Conservation (phyloP, 2,888 invertebrate species). For the Sisyra terminalis region DNA sequence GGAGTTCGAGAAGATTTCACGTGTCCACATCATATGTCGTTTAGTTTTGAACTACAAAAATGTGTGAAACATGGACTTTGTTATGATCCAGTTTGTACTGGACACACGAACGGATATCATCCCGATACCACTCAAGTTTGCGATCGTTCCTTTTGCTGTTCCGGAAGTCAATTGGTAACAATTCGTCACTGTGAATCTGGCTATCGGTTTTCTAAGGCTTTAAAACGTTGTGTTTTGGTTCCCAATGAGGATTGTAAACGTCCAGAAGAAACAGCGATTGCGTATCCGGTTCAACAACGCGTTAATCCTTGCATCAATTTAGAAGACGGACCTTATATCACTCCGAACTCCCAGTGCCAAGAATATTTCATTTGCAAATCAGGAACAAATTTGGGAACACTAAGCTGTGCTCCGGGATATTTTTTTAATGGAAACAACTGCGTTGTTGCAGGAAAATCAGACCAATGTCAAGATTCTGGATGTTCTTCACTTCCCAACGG, state of each 20-base stretch:
- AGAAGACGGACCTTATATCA: conserved; percentile 19
- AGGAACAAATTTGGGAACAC: conserved; percentile 18
- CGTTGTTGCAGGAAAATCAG: conserved; percentile 12
- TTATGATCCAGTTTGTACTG: conserved; percentile 40
- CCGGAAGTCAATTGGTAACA: conserved; percentile 28
- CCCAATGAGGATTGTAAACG: conserved; percentile 29
- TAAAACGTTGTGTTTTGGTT: conserved; percentile 14
- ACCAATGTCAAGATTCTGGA: conserved; percentile 24
- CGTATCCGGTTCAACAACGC: conserved; percentile 15
- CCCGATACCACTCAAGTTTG: conserved; percentile 40
- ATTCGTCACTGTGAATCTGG: conserved; percentile 23
- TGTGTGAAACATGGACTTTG: conserved; percentile 26
- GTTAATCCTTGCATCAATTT: conserved; percentile 18
- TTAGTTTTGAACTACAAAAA: conserved; percentile 12
- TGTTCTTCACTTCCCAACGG: conserved; percentile 28
- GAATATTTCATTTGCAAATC: conserved; percentile 19
- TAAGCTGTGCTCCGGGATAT: conserved; percentile 18
- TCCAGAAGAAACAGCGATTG: conserved; percentile 24
- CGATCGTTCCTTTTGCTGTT: conserved; percentile 32
- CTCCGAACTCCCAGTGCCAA: conserved; percentile 17
- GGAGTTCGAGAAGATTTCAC: conserved; percentile 30
- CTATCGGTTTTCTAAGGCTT: conserved; percentile 16
- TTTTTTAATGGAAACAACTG: conserved; percentile 19
- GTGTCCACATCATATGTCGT: conserved; percentile 15
- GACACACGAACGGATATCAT: conserved; percentile 36